Percentiles rank a stretch among this genome's conserved stretches.
phyloP scores from a whole-genome alignment of 2,113 vertebrate genomes.

The Cavia porcellus region DNA sequence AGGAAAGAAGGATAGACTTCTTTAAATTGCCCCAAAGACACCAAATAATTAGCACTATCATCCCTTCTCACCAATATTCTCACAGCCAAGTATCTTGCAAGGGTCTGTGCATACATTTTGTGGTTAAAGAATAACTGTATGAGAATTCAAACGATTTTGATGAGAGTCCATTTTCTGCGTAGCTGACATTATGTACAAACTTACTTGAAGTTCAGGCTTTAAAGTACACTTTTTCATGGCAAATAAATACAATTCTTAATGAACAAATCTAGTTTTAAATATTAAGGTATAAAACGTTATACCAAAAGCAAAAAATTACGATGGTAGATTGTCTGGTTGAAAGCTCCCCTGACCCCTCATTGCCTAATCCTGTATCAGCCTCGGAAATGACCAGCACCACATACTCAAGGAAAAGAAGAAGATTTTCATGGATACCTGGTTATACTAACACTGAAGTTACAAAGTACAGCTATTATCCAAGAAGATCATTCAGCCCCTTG shows the following conservation, averaged over 20 bases:
- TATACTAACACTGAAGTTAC: neutral
- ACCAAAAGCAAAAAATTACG: neutral
- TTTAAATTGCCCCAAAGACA: neutral
- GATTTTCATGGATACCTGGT: neutral
- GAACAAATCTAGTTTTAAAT: neutral
- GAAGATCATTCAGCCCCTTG: neutral
- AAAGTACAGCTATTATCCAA: neutral
- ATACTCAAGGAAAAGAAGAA: neutral
- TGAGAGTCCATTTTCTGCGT: neutral
- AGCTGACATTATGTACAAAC: neutral
- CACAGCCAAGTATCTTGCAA: neutral
- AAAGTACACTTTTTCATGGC: neutral
- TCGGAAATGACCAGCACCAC: neutral
- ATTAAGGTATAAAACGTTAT: neutral
- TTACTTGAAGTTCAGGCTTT: neutral
- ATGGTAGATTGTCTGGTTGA: neutral
- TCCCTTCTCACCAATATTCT: neutral
- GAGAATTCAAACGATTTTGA: conserved; percentile 16
- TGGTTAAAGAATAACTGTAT: neutral
- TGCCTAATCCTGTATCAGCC: neutral
- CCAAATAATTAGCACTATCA: neutral
- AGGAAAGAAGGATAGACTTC: neutral
- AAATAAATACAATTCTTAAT: neutral
- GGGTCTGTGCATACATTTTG: neutral
- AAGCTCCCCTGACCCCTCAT: neutral